Base-by-base conservation (phyloP, 2,113 vertebrate genomes). In the Labrus mixtus region DNA sequence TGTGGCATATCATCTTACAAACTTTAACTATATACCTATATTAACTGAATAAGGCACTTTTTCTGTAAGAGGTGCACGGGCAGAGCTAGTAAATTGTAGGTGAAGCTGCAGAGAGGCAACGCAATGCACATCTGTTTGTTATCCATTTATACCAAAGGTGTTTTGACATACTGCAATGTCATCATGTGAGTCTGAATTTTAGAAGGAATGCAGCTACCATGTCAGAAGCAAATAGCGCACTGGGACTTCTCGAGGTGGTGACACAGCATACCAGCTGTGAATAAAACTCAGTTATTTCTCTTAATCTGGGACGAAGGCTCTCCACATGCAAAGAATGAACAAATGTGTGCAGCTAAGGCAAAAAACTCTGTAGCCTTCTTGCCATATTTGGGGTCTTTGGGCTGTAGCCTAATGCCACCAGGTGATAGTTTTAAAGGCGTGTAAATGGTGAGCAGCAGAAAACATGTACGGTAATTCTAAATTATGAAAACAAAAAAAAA, bases 21-120 rank as follows among this genome's bases (percentile, higher is more conserved):
- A 81, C 77, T 68, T 78, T 65, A 76, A 76, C 39, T 79, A 10
- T 62, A 6, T 63, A 58, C 83, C 73, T 62, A 76, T 68, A 77
- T 76, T 59, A 91, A 91, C 89, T 83, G 85, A 91, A 90, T 93
- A 93, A 93, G 92, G 92, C 92, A 93, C 92, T 93, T 93, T 91
- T 93, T 87, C 84, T 82, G n/a, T 67, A 85, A 70, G 73, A 86
- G 85, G 86, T 82, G 87, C 86, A 80, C 73, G 65, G 73, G 85
- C 73, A 81, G 76, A 76, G 78, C 77, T 37, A 51, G 79, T 58
- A 15, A 67, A 68, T 78, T 73, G 76, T 43, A 55, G 58, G 69
- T 41, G 71, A 69, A 75, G 77, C 75, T 71, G 77, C 22, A 36
- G 51, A 61, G 61, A 81, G 45, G 41, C 48, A 51, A 69, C 76